phyloP scores from a whole-genome alignment of 2,113 vertebrate species.

The Leiothrix lutea region DNA sequence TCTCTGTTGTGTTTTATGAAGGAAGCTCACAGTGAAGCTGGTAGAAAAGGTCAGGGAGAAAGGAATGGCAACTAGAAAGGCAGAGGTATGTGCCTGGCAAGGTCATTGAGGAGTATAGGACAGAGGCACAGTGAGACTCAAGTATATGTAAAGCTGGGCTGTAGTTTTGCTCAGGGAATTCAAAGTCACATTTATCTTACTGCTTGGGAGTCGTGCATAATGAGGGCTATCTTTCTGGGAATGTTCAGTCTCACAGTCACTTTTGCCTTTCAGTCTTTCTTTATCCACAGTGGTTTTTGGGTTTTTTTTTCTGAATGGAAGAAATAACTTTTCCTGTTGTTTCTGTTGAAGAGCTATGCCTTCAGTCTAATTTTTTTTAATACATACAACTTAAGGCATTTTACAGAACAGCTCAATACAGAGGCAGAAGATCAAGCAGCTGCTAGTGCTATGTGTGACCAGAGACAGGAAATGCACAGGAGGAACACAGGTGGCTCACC shows the following conservation, averaged over 20 bases:
- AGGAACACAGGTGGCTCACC: not conserved
- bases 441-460: not conserved
- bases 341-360: not conserved
- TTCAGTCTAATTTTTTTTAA: not conserved
- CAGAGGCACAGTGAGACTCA: rapidly evolving
- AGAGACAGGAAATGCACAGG: not conserved
- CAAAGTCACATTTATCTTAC: not conserved
- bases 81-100: not conserved
- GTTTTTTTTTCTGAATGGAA: not conserved
- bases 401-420: not conserved
- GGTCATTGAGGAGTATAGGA: not conserved
- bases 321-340: not conserved
- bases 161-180: not conserved
- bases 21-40: not conserved
- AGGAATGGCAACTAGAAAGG: not conserved
- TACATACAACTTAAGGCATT: not conserved
- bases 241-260: not conserved
- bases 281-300: not conserved
- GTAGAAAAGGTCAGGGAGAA: not conserved
- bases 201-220: not conserved
- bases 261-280: not conserved
- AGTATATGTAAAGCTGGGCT: not conserved
- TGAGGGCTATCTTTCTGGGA: not conserved
- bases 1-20: not conserved
- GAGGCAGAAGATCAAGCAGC: not conserved